Evolutionary conservation across 1,140 invertebrate genomes (phyloP).

Genomic region (Euwallacea similis): DNA sequence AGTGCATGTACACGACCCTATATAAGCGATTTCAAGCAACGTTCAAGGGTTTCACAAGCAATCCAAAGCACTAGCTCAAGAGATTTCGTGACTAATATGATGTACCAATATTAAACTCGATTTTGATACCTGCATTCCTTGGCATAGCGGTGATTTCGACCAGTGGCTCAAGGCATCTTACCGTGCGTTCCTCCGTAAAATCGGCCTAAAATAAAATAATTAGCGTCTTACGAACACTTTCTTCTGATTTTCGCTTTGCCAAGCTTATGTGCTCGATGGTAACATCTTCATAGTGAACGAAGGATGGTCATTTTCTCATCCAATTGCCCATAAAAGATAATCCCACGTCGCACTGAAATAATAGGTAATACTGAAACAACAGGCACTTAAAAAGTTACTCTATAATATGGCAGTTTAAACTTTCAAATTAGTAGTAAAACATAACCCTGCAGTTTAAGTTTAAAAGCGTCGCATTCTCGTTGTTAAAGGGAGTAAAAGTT

Average conservation of each 20-base stretch:
- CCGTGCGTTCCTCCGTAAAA: slow-evolving; percentile 4
- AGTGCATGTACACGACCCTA: background rate
- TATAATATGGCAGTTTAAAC: too few relatives aligned
- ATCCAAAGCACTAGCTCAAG: background rate
- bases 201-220: slow-evolving; percentile 11
- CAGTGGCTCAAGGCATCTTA: slow-evolving; percentile 28
- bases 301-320: too few relatives aligned
- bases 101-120: slow-evolving; percentile 16
- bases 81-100: slow-evolving; percentile 8
- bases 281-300: too few relatives aligned
- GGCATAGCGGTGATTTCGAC: slow-evolving; percentile 32
- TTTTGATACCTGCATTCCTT: slow-evolving; percentile 27
- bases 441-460: too few relatives aligned
- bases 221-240: background rate
- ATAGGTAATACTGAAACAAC: too few relatives aligned
- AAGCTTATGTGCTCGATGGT: too few relatives aligned
- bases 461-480: background rate
- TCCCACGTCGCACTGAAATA: too few relatives aligned
- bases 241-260: too few relatives aligned
- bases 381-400: too few relatives aligned
- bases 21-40: too few relatives aligned
- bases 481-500: slow-evolving; percentile 5
- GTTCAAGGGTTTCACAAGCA: background rate
- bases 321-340: too few relatives aligned
- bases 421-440: too few relatives aligned